phyloP scores from a whole-genome alignment of 2,888 invertebrate species.

The Ariolimax columbianus region DNA sequence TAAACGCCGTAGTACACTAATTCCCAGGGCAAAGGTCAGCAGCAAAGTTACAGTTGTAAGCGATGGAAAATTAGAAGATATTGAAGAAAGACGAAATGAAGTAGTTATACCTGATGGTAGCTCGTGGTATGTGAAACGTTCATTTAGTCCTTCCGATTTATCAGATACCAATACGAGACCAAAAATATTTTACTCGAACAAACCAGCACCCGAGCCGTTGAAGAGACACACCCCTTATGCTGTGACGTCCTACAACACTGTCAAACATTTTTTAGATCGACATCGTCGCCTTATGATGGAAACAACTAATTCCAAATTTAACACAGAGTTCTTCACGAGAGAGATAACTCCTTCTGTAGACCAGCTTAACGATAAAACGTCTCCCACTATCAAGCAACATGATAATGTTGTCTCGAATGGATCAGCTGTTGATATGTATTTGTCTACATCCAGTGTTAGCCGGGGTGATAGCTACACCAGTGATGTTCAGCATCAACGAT shows the following conservation, averaged over 20 bases:
- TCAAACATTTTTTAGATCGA: slow-evolving; percentile 41
- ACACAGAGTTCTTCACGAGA: neutral
- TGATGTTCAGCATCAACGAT: neutral
- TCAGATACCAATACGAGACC: neutral
- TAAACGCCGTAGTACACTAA: neutral
- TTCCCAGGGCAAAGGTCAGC: neutral
- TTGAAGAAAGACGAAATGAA: neutral
- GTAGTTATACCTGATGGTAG: neutral
- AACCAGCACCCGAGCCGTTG: neutral
- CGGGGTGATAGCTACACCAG: neutral
- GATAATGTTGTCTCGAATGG: neutral
- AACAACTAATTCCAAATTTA: neutral
- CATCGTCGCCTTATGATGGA: slow-evolving; percentile 3
- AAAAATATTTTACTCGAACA: neutral
- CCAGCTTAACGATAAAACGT: neutral
- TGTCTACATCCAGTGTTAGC: neutral
- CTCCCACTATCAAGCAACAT: neutral
- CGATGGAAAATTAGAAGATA: neutral
- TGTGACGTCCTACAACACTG: slow-evolving; percentile 2
- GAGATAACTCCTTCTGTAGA: slow-evolving; percentile 28
- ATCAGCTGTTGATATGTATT: neutral
- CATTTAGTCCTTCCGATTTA: neutral
- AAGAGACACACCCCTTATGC: neutral
- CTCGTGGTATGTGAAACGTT: neutral
- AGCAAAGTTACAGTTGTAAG: no score